Percentiles rank a stretch among this genome's conserved stretches.
These are phyloP conservation scores for Chirona hameri DNA, from an alignment of 2,888 invertebrate species.

Conservation along the genomic window DNA sequence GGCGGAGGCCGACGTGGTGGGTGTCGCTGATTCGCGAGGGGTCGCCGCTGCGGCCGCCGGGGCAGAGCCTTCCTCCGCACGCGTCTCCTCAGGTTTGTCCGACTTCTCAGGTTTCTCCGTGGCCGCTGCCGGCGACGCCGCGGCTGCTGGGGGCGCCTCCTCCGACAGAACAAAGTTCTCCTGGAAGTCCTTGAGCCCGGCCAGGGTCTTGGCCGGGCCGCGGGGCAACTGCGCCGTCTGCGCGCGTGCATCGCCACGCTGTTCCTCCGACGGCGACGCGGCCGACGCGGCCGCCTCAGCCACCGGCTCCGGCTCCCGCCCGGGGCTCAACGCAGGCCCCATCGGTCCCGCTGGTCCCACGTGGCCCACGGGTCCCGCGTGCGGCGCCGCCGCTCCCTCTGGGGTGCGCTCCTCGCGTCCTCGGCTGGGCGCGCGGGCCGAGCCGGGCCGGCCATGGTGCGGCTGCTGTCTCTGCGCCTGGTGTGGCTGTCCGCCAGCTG, in stretches of 20 bases:
- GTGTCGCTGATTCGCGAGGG: conserved; percentile 12
- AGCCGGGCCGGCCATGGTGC: conserved; percentile 6
- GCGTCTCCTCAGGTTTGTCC: too few species aligned
- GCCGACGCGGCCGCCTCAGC: neutral
- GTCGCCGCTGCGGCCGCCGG: conserved; percentile 29
- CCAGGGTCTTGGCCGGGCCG: conserved; percentile 3
- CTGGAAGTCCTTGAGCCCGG: conserved; percentile 37
- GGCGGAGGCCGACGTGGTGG: conserved; percentile 54
- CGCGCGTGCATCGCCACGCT: neutral
- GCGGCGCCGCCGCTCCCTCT: neutral
- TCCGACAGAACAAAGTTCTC: conserved; percentile 38
- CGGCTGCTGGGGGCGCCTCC: conserved; percentile 13
- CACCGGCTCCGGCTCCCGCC: neutral
- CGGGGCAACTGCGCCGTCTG: neutral
- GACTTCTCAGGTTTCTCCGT: too few species aligned
- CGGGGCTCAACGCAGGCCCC: neutral
- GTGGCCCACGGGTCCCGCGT: too few species aligned
- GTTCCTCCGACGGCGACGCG: neutral
- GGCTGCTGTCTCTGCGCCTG: conserved; percentile 35
- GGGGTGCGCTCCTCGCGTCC: neutral
- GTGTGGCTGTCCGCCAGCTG: conserved; percentile 35
- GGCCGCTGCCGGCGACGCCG: neutral
- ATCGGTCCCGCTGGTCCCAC: neutral
- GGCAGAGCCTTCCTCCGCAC: neutral
- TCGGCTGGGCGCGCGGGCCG: neutral